Evolutionary conservation across 1,140 invertebrate species (phyloP).

Genomic region (Diabrotica virgifera): DNA sequence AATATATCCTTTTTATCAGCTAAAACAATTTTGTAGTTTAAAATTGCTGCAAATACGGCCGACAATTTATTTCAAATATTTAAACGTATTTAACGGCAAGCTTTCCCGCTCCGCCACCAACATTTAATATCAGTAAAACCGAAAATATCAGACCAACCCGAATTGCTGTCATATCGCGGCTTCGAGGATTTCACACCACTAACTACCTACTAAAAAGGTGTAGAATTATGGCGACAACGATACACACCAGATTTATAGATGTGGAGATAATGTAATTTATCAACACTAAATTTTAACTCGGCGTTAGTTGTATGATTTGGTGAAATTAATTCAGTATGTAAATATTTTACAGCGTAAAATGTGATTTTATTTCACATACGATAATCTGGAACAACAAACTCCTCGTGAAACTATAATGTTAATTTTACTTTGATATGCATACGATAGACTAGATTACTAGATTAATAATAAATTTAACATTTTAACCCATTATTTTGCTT

Average conservation of each 20-base stretch:
- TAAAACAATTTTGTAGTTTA: neutral
- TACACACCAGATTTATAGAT: neutral
- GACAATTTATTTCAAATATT: conserved; percentile 3
- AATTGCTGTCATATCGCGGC: conserved; percentile 1
- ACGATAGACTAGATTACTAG: too few relatives aligned
- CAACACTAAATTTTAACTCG: neutral
- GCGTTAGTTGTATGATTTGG: neutral
- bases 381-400: too few relatives aligned
- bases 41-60: neutral
- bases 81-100: neutral
- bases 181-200: neutral
- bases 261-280: neutral
- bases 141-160: conserved; percentile 1
- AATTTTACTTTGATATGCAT: too few relatives aligned
- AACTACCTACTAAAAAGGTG: conserved; percentile 2
- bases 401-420: too few relatives aligned
- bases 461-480: too few relatives aligned
- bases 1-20: neutral
- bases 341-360: too few relatives aligned
- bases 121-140: conserved; percentile 2
- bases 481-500: too few relatives aligned
- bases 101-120: neutral
- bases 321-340: neutral
- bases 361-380: too few relatives aligned
- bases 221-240: conserved; percentile 3